Percentiles rank a stretch among this genome's conserved stretches.
These are phyloP conservation scores for Aptenodytes patagonicus DNA, from an alignment of 2,113 vertebrate genomes.

Conservation along the genomic window DNA sequence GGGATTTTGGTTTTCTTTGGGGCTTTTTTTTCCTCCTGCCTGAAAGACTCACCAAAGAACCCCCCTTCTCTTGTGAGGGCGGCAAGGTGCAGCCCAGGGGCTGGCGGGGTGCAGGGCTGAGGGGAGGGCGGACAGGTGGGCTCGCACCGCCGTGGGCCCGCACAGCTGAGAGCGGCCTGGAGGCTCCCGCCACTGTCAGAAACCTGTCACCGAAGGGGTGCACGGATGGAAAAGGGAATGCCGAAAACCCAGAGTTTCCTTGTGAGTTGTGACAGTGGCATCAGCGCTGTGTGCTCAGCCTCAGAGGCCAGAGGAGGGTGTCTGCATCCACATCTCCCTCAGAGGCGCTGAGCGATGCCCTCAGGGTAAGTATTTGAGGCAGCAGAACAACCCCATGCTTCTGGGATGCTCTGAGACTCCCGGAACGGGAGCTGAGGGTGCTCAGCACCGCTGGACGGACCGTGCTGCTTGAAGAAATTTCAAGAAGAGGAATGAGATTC, in stretches of 20 bases:
- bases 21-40: neutral
- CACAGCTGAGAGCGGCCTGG: neutral
- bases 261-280: neutral
- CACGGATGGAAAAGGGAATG: neutral
- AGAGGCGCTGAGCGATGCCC: neutral
- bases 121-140: neutral
- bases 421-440: neutral
- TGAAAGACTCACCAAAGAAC: neutral
- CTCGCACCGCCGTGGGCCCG: accelerated
- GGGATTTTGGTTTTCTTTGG: accelerated
- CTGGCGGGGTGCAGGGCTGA: neutral
- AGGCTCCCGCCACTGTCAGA: neutral
- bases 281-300: neutral
- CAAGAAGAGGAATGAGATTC: neutral
- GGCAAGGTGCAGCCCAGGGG: neutral
- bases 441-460: neutral
- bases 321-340: neutral
- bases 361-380: neutral
- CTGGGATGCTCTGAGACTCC: neutral
- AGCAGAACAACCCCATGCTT: neutral
- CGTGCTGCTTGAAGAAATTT: neutral
- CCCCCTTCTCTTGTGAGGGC: too few relatives aligned
- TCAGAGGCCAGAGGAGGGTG: neutral
- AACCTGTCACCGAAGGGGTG: neutral
- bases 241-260: neutral